Base-by-base conservation (phyloP, 2,888 invertebrate species). In the Trachelus troglodyta region DNA sequence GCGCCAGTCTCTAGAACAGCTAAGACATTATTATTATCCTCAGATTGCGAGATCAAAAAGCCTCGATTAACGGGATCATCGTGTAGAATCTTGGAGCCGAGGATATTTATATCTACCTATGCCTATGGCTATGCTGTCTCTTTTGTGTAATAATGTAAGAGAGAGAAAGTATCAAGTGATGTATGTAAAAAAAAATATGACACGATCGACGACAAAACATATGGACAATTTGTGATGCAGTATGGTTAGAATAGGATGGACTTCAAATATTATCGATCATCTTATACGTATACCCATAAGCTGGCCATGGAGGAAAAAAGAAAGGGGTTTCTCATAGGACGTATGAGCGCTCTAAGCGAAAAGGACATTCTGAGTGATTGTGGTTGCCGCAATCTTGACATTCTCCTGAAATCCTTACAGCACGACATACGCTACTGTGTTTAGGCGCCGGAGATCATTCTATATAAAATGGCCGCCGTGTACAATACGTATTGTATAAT, bases 341-440 rank as follows among this genome's bases (percentile, higher is more conserved):
- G 88, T 91, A 91, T 90, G 91, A 91, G 87, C 80, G 87, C 84
- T 83, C 88, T 91, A 90, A 91, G 85, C 87, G 90, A 87, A 87
- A 89, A 90, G 87, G 91, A 91, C 91, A 89, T 85, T 86, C 87
- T 91, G 91, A 91, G 87, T 91, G 91, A 91, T 91, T 91, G 91
- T 90, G 90, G 90, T 87, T 89, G 85, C 89, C 83, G 84, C 85
- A 87, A 88, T 90, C 90, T 88, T 90, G 91, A 91, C 91, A 86
- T 85, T 87, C 84, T 82, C 87, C 85, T 85, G 86, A 87, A 87
- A 87, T 87, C 79, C 86, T 85, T 85, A 79, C 80, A 76, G 79
- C 81, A 4, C 71, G 71, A 34, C 71, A 71, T 34, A 34, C 56
- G 56, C 56, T 56, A 56, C 56, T 56, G 56, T 56, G 56, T 56